Evolutionary conservation across 2,113 vertebrate genomes (phyloP), one percentile per base, ranked within the genome.

Genomic region (Pelecanus crispus): DNA sequence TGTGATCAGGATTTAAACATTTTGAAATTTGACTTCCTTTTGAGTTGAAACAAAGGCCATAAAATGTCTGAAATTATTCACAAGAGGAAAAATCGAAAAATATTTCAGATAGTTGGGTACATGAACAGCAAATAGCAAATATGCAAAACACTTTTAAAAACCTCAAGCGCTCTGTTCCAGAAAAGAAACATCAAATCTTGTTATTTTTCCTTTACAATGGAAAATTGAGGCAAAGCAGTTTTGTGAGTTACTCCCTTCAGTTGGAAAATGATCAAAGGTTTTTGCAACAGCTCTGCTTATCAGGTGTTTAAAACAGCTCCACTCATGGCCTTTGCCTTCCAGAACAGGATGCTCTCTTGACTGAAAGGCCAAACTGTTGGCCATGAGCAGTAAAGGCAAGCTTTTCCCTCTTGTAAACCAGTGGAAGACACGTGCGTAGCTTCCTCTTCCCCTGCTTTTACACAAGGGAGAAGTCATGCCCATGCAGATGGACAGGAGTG

Each of bases 71-170:
- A 84, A 96, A 92, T 81, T 53, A 94, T 61, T 90, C 77, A 40
- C 65, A 67, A 44, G 52, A 91, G 55, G 42, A 81, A 94, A 55
- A 92, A 74, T 52, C 73, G 86, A 94, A 92, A 96, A 86, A 81
- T 89, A 94, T 84, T 92, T 73, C 80, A 67, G 59, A 44, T 34
- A 81, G 32, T 40, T 77, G 17, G 36, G 36, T 74, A 82, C 26
- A 81, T 50, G 24, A 91, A 68, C 9, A 88, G 50, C 59, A 83
- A 92, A 71, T 0, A 91, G 56, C 88, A 92, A 95, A 86, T n/a
- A 88, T 0, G 8, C 50, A 92, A 88, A 94, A 50, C 50, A 82
- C 61, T 80, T 72, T 11, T 7, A 45, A 90, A 90, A 88, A 42
- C 2, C n/a, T 67, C 40, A 78, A 44, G 31, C 45, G 10, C 45